Conservation (phyloP, 1,140 invertebrate species). For the Amphibalanus amphitrite region DNA sequence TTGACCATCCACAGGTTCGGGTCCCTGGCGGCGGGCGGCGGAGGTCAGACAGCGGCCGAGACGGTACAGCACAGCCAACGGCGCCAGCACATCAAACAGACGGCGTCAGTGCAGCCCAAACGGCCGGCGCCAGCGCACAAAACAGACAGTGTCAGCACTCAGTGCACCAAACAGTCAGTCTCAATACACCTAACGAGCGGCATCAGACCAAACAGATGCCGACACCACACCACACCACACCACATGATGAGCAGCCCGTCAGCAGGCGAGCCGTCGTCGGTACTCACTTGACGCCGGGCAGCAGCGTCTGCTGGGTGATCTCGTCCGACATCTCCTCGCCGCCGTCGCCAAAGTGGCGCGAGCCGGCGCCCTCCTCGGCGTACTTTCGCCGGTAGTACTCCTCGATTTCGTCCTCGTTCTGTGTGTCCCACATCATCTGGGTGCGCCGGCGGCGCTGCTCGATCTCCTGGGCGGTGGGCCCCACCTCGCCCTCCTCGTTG, state of each 20-base stretch:
- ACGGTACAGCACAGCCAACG: no score
- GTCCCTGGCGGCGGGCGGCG: constrained; percentile 47
- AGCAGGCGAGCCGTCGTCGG: background rate
- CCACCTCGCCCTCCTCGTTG: constrained; percentile 72
- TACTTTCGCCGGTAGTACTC: constrained; percentile 89
- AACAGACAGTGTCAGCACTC: no score
- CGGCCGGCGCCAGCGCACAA: background rate
- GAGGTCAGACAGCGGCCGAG: no score
- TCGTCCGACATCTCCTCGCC: constrained; percentile 93
- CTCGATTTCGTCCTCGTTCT: constrained; percentile 11
- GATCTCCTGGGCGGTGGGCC: constrained; percentile 82
- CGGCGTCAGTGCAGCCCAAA: background rate
- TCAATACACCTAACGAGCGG: background rate
- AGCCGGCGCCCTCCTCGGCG: constrained; percentile 65
- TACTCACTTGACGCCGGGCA: constrained; percentile 85
- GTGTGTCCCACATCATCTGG: constrained; percentile 58
- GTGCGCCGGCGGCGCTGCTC: constrained; percentile 69
- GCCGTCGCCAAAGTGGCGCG: constrained; percentile 74
- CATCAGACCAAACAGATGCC: background rate
- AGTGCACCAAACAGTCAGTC: no score
- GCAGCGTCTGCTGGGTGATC: constrained; percentile 88
- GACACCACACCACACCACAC: no score
- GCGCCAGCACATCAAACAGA: no score
- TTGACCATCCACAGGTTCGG: constrained; percentile 98
- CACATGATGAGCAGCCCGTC: constrained; percentile 8